These are phyloP conservation scores for Drosophila acutilabella DNA, from an alignment of 2,888 invertebrate genomes.

Conservation along the genomic window DNA sequence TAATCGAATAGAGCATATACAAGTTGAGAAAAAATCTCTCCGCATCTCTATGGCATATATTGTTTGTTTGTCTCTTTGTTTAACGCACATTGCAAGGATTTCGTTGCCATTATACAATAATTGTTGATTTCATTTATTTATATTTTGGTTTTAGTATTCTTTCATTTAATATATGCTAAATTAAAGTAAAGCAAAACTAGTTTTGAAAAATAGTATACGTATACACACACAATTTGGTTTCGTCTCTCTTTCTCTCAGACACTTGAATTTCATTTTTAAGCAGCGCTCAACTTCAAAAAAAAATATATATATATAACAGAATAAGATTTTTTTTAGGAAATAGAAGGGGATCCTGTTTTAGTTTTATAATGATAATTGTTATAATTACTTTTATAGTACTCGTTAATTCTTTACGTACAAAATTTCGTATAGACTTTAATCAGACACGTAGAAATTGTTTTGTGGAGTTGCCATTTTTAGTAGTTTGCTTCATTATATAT, in stretches of 20 bases:
- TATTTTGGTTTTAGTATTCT: slow-evolving; percentile 21
- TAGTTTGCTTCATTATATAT: slow-evolving; percentile 41
- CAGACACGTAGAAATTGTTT: slow-evolving; percentile 60
- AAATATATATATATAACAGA: slow-evolving; percentile 40
- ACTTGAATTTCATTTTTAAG: slow-evolving; percentile 73
- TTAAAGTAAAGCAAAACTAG: slow-evolving; percentile 79
- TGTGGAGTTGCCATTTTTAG: slow-evolving; percentile 43
- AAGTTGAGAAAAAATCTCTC: slow-evolving; percentile 57
- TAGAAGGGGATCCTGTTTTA: slow-evolving; percentile 45
- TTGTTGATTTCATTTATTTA: slow-evolving; percentile 30
- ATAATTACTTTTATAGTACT: slow-evolving; percentile 24
- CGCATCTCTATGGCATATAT: slow-evolving; percentile 61
- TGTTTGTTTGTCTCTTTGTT: slow-evolving; percentile 38
- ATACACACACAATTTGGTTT: slow-evolving; percentile 79
- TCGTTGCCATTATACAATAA: slow-evolving; percentile 75
- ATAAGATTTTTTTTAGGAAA: slow-evolving; percentile 46
- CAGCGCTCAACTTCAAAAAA: slow-evolving; percentile 60
- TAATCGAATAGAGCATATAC: slow-evolving; percentile 55
- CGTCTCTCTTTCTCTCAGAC: slow-evolving; percentile 64
- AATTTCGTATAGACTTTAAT: slow-evolving; percentile 43
- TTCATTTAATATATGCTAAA: slow-evolving; percentile 60
- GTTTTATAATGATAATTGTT: slow-evolving; percentile 20
- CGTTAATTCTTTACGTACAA: slow-evolving; percentile 42
- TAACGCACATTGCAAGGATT: slow-evolving; percentile 66
- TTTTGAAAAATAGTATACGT: slow-evolving; percentile 77